phyloP scores from a whole-genome alignment of 2,888 invertebrate genomes.

The Dolomedes plantarius region DNA sequence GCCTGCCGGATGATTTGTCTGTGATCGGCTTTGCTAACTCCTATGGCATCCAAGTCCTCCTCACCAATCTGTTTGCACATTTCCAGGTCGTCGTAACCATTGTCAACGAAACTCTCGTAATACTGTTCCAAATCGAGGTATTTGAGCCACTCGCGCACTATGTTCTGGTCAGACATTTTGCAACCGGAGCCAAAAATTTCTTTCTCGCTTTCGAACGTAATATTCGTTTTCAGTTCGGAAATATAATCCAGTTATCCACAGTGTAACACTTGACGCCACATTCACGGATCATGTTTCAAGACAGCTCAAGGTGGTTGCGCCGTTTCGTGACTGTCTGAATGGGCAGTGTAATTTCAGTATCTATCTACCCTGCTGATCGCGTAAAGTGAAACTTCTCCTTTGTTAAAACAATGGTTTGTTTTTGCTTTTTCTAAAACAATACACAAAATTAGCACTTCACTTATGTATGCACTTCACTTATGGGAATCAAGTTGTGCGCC shows the following conservation, averaged over 20 bases:
- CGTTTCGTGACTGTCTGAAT: too few species aligned
- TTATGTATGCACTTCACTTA: neutral
- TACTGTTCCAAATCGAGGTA: conserved; percentile 93
- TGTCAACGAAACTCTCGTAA: conserved; percentile 95
- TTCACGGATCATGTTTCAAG: too few species aligned
- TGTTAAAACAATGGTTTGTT: too few species aligned
- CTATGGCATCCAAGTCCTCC: conserved; percentile 95
- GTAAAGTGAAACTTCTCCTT: too few species aligned
- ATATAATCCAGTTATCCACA: neutral
- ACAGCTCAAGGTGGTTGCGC: too few species aligned
- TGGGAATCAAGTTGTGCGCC: neutral
- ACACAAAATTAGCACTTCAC: neutral
- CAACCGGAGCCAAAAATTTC: too few species aligned
- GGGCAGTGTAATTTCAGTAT: too few species aligned
- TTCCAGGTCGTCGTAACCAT: conserved; percentile 97
- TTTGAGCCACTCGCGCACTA: conserved; percentile 93
- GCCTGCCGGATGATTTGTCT: conserved; percentile 89
- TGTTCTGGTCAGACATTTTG: conserved; percentile 80
- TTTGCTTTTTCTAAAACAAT: too few species aligned
- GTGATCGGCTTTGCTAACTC: conserved; percentile 90
- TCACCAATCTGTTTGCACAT: conserved; percentile 98
- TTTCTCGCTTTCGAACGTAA: too few species aligned
- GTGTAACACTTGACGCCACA: too few species aligned
- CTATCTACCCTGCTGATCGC: too few species aligned
- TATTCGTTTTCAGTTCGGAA: too few species aligned